Base-by-base conservation (phyloP, 2,113 vertebrate species). In the Elephantulus edwardii region DNA sequence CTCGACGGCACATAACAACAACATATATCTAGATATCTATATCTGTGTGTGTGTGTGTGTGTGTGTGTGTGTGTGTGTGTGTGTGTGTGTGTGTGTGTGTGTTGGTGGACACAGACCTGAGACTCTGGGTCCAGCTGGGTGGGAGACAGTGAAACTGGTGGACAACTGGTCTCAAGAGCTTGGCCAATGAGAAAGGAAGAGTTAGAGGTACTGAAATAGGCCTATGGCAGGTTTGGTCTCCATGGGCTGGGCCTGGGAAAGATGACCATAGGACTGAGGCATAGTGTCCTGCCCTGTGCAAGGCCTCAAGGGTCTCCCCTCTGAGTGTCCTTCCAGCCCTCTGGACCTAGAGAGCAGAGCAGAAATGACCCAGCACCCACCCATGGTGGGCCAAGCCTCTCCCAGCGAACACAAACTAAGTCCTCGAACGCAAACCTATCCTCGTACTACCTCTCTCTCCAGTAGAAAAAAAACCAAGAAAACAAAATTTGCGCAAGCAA, bases 401-500 rank as follows among this genome's bases (percentile, higher is more conserved):
- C 22, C 56, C 1, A 44, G 92, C 84, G 84, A 94, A n/a, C 70
- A 66, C 16, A 24, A 81, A 64, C 68, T 8, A 68, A 74, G 83
- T 72, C 91, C 78, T 56, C 68, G n/a, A n/a, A n/a, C n/a, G n/a
- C n/a, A n/a, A n/a, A n/a, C n/a, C n/a, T n/a, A n/a, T n/a, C n/a
- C n/a, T 66, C 75, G 64, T 26, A 20, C 64, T 50, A 38, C 79
- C 66, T 81, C 76, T 13, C 38, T 90, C 75, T 14, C 60, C 22
- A 30, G 44, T 85, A 78, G 74, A 88, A 86, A 84, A 84, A 82
- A 75, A n/a, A n/a, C n/a, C 1, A 74, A 95, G 84, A 72, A 91
- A 83, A 76, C 86, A 93, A 92, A 94, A 91, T 90, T 89, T 89
- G 78, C 88, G 70, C 3, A 33, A 38, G 91, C 75, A 92, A 93